Percentiles rank a stretch among this genome's conserved stretches.
Evolutionary conservation across 2,113 vertebrate species (phyloP).

Genomic region (Lagopus muta): DNA sequence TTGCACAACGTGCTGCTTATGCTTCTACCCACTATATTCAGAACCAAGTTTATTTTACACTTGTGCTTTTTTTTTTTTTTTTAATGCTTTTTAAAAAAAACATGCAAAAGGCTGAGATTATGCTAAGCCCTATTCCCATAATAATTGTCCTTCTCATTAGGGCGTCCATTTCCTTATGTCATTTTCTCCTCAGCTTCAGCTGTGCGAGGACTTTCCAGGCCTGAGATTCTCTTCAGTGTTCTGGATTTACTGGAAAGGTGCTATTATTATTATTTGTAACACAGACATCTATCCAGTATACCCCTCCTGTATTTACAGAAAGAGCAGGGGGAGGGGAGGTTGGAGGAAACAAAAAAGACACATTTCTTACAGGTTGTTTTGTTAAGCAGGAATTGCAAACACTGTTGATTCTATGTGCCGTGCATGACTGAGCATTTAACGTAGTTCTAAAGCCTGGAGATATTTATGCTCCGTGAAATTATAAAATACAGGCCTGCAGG

Average conservation of each 20-base stretch:
- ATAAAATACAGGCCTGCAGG: neutral
- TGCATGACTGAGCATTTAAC: neutral
- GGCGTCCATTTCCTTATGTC: neutral
- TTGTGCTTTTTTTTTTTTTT: neutral
- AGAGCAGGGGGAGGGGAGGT: neutral
- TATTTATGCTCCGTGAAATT: neutral
- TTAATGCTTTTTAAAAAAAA: neutral
- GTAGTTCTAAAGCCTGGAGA: neutral
- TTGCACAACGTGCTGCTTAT: constrained; percentile 6
- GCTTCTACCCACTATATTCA: constrained; percentile 5
- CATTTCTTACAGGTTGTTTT: neutral
- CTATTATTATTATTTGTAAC: neutral
- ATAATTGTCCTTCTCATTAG: neutral
- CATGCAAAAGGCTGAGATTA: neutral
- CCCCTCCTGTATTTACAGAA: neutral
- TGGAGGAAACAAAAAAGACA: neutral
- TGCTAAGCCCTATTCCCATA: neutral
- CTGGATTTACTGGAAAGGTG: neutral
- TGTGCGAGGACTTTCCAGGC: neutral
- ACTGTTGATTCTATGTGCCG: neutral
- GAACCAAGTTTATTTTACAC: constrained; percentile 43
- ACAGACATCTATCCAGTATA: neutral
- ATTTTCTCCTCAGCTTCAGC: neutral
- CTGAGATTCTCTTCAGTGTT: neutral
- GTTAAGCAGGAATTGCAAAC: neutral